phyloP scores from a whole-genome alignment of 92 coral and sea anemone genomes.

The Palythoa heliodiscus region DNA sequence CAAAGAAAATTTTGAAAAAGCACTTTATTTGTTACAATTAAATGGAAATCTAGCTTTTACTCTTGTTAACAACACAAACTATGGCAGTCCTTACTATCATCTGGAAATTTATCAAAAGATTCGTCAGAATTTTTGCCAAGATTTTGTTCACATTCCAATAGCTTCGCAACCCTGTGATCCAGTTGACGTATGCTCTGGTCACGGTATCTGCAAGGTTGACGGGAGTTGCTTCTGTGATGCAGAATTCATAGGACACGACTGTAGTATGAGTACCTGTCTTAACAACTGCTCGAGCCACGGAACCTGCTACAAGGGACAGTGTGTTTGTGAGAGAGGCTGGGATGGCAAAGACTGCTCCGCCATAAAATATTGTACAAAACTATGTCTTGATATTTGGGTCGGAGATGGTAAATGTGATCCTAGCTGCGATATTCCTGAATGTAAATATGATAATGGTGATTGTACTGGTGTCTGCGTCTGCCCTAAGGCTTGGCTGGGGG shows the following conservation, averaged over 20 bases:
- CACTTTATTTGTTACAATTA: constrained; percentile 45
- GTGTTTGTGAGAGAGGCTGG: constrained; percentile 67
- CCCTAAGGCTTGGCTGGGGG: constrained; percentile 62
- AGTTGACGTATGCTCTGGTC: constrained; percentile 55
- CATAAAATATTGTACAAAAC: constrained; percentile 52
- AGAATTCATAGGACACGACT: constrained; percentile 52
- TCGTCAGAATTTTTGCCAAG: neutral
- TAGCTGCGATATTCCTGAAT: constrained; percentile 42
- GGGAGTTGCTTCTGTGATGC: constrained; percentile 61
- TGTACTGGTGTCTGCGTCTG: constrained; percentile 57
- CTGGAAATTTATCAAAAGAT: constrained; percentile 45
- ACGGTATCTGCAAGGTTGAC: constrained; percentile 57
- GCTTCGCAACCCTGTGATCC: constrained; percentile 32
- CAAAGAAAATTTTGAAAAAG: constrained; percentile 20
- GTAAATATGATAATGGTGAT: constrained; percentile 58
- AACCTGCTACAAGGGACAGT: constrained; percentile 49
- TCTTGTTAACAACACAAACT: constrained; percentile 10
- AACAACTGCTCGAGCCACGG: constrained; percentile 69
- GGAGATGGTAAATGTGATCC: constrained; percentile 69
- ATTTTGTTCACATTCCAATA: constrained; percentile 1
- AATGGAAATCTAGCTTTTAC: constrained; percentile 10
- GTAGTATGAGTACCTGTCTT: constrained; percentile 57
- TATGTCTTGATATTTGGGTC: constrained; percentile 61
- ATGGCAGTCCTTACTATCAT: constrained; percentile 28
- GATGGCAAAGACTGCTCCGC: constrained; percentile 66